phyloP scores from a whole-genome alignment of 2,888 invertebrate genomes.

The Hedya salicella region DNA sequence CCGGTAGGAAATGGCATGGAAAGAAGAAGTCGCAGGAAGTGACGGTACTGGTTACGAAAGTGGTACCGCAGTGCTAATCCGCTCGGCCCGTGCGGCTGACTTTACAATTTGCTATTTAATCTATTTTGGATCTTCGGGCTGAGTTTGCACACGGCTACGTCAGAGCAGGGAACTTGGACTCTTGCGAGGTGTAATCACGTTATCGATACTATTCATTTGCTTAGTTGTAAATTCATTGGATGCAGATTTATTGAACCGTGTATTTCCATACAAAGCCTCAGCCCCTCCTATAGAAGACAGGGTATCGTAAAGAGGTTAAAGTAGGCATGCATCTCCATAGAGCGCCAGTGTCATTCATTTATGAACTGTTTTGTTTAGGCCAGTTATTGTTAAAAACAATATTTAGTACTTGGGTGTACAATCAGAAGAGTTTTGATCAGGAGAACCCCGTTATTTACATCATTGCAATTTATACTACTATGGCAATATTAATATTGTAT shows the following conservation, averaged over 20 bases:
- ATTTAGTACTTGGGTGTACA: too few relatives aligned
- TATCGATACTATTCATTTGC: constrained; percentile 25
- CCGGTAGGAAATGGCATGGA: too few relatives aligned
- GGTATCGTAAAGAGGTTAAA: too few relatives aligned
- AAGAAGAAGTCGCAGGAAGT: too few relatives aligned
- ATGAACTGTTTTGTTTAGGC: too few relatives aligned
- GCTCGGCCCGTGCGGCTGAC: constrained; percentile 32
- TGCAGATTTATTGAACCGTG: not conserved
- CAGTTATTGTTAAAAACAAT: too few relatives aligned
- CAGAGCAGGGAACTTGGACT: not conserved
- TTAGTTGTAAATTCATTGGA: not conserved
- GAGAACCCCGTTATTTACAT: too few relatives aligned
- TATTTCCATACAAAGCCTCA: not conserved
- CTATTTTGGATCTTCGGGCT: constrained; percentile 38
- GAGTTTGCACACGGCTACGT: constrained; percentile 12
- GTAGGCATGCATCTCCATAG: too few relatives aligned
- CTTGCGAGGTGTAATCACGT: constrained; percentile 18
- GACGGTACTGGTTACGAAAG: not conserved
- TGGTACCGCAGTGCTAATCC: constrained; percentile 16
- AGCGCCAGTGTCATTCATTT: too few relatives aligned
- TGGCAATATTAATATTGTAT: too few relatives aligned
- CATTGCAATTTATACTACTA: too few relatives aligned
- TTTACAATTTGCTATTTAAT: constrained; percentile 43
- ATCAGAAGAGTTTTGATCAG: too few relatives aligned
- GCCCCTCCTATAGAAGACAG: not conserved